These are phyloP conservation scores for Peromyscus leucopus DNA, from an alignment of 2,113 vertebrate species.

Conservation along the genomic window DNA sequence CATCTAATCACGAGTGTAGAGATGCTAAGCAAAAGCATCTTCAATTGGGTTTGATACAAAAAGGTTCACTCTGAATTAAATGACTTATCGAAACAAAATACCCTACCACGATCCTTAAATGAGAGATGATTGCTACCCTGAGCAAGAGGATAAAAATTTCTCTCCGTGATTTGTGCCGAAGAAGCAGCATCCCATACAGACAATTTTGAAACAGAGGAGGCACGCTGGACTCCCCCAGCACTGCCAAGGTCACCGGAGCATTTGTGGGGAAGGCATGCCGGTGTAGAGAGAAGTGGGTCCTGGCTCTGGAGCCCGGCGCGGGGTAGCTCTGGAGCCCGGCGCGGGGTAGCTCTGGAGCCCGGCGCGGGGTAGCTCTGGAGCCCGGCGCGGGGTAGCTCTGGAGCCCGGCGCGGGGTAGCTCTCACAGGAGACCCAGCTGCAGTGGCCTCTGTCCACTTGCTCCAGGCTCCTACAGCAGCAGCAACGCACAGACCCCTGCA, in stretches of 20 bases:
- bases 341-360: too few relatives aligned
- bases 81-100: not conserved
- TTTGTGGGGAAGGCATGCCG: not conserved
- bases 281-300: not conserved
- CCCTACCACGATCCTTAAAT: not conserved
- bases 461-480: slow-evolving; percentile 49
- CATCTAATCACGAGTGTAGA: not conserved
- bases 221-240: not conserved
- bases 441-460: not conserved
- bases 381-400: too few relatives aligned
- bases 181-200: slow-evolving; percentile 11
- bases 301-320: not conserved
- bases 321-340: too few relatives aligned
- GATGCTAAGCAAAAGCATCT: slow-evolving; percentile 21
- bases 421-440: not conserved
- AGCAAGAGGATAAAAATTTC: slow-evolving; percentile 30
- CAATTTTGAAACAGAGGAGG: not conserved
- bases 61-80: slow-evolving; percentile 28
- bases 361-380: too few relatives aligned
- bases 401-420: not conserved
- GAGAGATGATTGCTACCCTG: not conserved
- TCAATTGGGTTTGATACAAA: not conserved
- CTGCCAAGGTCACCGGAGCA: not conserved
- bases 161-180: not conserved
- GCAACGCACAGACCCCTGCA: slow-evolving; percentile 47